Evolutionary conservation across 2,113 vertebrate genomes (phyloP), one percentile per base, ranked within the genome.

Genomic region (Uria lomvia): DNA sequence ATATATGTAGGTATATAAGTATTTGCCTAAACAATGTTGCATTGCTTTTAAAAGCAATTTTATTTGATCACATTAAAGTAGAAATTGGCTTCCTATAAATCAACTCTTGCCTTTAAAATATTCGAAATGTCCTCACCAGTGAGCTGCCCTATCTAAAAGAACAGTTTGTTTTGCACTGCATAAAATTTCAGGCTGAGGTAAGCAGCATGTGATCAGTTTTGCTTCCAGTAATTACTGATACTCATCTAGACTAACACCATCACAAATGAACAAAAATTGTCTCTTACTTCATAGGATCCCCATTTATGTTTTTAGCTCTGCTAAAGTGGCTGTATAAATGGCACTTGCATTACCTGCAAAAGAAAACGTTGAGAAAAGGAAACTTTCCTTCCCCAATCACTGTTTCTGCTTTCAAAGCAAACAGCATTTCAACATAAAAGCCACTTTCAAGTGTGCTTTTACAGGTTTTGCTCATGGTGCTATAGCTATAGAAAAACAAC

Each of bases 371-470:
- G 27, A 42, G 47, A 50, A 79, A 40, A 94, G 11, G 50, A 86
- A 90, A 56, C 19, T 60, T 56, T n/a, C 32, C 45, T 73, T 76
- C 50, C 24, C 55, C 23, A 11, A 52, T 49, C 45, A 70, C 43
- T 12, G 49, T 32, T 86, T 49, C 55, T 81, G 49, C 65, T 90
- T 86, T 73, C 53, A 86, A 95, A 92, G 58, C 12, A 52, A 91
- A 67, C 38, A 89, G 32, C 7, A 67, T 70, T 94, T 83, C 59
- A 66, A 53, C 8, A 49, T 3, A 91, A 79, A 83, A 80, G 38
- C 12, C 45, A 73, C 26, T 71, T 86, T 11, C 38, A 38, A 66
- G 38, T 43, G 22, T 50, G 59, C 30, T 90, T 71, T 85, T 62
- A 50, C 17, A 38, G 30, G 34, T 73, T 88, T 80, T 84, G 65